Base-by-base conservation (phyloP, 1,140 invertebrate species). In the Drosophila leontia region DNA sequence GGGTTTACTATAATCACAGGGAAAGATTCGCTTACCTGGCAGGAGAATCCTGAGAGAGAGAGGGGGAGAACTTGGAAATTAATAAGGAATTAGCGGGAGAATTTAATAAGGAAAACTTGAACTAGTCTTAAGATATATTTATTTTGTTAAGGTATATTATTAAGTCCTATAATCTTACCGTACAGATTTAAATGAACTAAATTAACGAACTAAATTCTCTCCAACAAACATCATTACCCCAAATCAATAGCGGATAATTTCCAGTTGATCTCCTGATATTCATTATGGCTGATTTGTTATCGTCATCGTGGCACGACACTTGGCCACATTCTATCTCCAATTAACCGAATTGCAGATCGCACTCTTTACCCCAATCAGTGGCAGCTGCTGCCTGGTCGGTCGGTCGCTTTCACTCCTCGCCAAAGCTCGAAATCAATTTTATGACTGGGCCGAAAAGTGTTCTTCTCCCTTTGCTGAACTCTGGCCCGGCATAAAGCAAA, bases 381-480 rank as follows among this genome's bases (percentile, higher is more conserved):
- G 65, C 69, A 72, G 53, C 53, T 50, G 53, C 67, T 39, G 67
- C 34, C 32, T 15, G 26, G 35, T 29, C 26, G 47, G 51, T 41
- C 45, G 64, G 55, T 69, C 57, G 84, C 84, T 87, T 87, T 87
- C 84, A 83, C 84, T 88, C 72, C 53, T 56, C 12, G 56, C 48
- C 60, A 81, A 70, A 62, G 83, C 79, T 64, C 60, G 62, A 87
- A 87, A 87, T 88, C 84, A 83, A 88, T 88, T 87, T 88, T 88
- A 87, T 87, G 84, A 87, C 80, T 86, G 26, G 37, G 51, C 85
- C 72, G 60, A 65, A 68, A 83, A 57, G 48, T 59, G 58, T 63
- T 72, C 57, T 78, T 72, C 61, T 78, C 9, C 23, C 42, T 63
- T 79, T 71, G 76, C 72, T 90, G 85, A 90, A 85, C 85, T 90